Percentiles rank a stretch among this genome's conserved stretches.
phyloP scores from a whole-genome alignment of 2,113 vertebrate species.

The Ranitomeya imitator region DNA sequence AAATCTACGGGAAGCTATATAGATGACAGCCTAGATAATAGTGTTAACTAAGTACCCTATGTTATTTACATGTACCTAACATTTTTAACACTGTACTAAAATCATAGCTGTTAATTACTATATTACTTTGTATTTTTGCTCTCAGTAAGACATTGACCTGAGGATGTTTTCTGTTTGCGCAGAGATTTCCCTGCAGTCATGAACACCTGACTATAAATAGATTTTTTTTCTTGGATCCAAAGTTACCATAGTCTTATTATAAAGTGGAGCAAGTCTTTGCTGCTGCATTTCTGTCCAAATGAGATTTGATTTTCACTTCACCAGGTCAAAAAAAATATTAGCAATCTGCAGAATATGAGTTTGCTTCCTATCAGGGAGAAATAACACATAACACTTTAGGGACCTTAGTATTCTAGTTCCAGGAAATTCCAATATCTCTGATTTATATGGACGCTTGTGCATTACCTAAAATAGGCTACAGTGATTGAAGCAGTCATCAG shows the following conservation, averaged over 20 bases:
- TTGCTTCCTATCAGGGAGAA: neutral
- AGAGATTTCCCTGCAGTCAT: neutral
- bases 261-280: neutral
- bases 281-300: slow-evolving; percentile 11
- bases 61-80: no score
- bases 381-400: slow-evolving; percentile 14
- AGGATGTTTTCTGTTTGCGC: neutral
- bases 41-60: no score
- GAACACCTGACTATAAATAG: slow-evolving; percentile 15
- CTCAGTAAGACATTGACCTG: neutral
- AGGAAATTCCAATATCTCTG: slow-evolving; percentile 24
- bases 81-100: neutral
- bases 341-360: slow-evolving; percentile 12
- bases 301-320: slow-evolving; percentile 12
- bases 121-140: neutral
- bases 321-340: slow-evolving; percentile 17
- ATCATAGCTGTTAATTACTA: neutral
- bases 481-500: neutral
- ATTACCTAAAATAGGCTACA: slow-evolving; percentile 7
- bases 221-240: neutral
- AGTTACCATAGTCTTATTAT: neutral
- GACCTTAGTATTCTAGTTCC: slow-evolving; percentile 22
- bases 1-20: no score
- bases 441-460: slow-evolving; percentile 15
- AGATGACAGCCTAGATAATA: no score